Evolutionary conservation across 2,888 invertebrate genomes (phyloP).

Genomic region (Neoaliturus tenellus): DNA sequence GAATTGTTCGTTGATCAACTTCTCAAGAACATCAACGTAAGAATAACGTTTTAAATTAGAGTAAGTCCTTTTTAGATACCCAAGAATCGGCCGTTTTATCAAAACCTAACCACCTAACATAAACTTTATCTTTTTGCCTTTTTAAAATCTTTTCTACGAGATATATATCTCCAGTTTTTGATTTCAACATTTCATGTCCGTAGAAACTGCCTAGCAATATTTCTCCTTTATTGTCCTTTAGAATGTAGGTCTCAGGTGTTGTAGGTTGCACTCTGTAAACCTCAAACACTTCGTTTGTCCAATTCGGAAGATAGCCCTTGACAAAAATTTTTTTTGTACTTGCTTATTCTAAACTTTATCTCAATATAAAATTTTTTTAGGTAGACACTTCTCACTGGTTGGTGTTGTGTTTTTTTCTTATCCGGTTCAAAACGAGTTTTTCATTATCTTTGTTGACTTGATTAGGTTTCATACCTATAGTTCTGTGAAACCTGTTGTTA

Average conservation of each 20-base stretch:
- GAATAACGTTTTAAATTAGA: background rate
- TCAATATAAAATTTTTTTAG: constrained; percentile 1
- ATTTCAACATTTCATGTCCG: constrained; percentile 37
- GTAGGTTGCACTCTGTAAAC: constrained; percentile 30
- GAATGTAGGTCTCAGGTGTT: constrained; percentile 40
- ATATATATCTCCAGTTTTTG: constrained; percentile 28
- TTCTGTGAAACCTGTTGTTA: constrained; percentile 47
- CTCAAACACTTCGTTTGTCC: constrained; percentile 47
- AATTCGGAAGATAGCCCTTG: constrained; percentile 36
- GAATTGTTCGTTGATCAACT: no score
- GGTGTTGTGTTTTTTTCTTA: background rate
- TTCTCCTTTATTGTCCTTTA: constrained; percentile 36
- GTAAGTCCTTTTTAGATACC: constrained; percentile 47
- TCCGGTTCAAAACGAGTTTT: background rate
- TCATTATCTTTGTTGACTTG: constrained; percentile 11
- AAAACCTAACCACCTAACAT: constrained; percentile 52
- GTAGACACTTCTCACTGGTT: background rate
- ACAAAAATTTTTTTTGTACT: constrained; percentile 23
- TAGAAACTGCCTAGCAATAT: constrained; percentile 38
- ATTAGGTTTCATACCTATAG: constrained; percentile 51
- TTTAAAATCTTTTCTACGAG: constrained; percentile 49
- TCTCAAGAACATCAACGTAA: no score
- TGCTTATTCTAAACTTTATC: constrained; percentile 52
- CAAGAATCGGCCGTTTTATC: constrained; percentile 44
- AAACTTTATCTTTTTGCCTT: constrained; percentile 34